These are phyloP conservation scores for Carassius carassius DNA, from an alignment of 2,113 vertebrate genomes.

Conservation along the genomic window DNA sequence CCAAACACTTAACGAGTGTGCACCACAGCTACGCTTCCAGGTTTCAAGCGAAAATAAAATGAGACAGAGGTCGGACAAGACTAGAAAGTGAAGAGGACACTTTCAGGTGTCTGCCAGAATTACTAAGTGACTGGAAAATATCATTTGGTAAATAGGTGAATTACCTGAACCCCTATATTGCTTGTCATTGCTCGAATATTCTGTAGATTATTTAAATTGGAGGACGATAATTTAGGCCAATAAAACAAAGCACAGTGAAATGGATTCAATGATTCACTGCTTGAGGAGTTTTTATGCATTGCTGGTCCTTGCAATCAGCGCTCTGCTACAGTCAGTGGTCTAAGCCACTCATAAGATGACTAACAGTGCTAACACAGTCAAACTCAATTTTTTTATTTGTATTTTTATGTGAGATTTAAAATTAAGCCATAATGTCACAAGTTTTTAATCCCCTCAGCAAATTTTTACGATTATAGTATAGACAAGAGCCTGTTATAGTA, in stretches of 20 bases:
- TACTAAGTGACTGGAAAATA: slow-evolving; percentile 34
- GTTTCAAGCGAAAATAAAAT: slow-evolving; percentile 38
- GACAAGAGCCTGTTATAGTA: no score
- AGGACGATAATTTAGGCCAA: slow-evolving; percentile 13
- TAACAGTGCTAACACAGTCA: slow-evolving; percentile 13
- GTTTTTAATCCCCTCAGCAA: neutral
- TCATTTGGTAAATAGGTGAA: slow-evolving; percentile 26
- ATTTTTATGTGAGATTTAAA: neutral
- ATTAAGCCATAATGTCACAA: neutral
- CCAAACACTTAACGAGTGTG: slow-evolving; percentile 52
- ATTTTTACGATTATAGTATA: no score
- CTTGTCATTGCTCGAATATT: neutral
- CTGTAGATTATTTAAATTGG: neutral
- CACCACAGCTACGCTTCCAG: slow-evolving; percentile 6
- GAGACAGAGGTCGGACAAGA: slow-evolving; percentile 47
- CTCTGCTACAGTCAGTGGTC: neutral
- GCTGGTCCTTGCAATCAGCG: slow-evolving; percentile 10
- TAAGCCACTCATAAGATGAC: slow-evolving; percentile 5
- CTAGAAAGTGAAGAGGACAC: slow-evolving; percentile 30
- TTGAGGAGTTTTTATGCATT: slow-evolving; percentile 33
- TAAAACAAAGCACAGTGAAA: slow-evolving; percentile 9
- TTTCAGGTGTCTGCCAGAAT: slow-evolving; percentile 12
- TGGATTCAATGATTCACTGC: neutral
- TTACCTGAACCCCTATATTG: neutral
- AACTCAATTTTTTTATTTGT: neutral